Conservation (phyloP, 2,113 vertebrate species). For the Grallaria varia region DNA sequence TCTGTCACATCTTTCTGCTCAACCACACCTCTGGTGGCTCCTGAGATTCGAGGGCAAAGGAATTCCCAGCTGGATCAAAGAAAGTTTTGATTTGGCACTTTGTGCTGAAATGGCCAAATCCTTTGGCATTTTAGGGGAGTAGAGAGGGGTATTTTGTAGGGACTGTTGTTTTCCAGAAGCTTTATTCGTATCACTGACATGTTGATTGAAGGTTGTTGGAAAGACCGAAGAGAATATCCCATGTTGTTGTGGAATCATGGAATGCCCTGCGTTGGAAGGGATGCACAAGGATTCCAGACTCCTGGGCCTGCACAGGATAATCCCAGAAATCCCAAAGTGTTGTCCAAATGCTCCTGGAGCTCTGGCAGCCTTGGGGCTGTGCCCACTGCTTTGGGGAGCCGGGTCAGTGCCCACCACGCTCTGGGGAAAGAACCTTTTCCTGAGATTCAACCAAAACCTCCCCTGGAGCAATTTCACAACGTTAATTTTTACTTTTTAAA, state of each 20-base stretch:
- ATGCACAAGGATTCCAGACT: not conserved
- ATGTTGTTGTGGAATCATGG: not conserved
- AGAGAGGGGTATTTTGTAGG: not conserved
- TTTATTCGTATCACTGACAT: not conserved
- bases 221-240: not conserved
- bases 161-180: not conserved
- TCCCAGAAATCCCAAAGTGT: not conserved
- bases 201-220: not conserved
- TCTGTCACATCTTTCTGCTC: not conserved
- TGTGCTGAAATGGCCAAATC: not conserved
- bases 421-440: not conserved
- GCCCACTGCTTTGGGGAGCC: not conserved
- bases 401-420: not conserved
- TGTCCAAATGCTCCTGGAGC: fast-evolving
- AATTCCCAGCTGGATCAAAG: not conserved
- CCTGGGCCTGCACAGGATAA: not conserved
- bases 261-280: not conserved
- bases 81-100: not conserved
- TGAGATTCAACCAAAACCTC: not conserved
- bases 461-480: fast-evolving
- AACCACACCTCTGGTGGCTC: not conserved
- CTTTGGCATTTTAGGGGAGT: not conserved
- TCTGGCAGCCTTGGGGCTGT: not conserved
- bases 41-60: not conserved
- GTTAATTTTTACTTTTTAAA: not conserved